Base-by-base conservation (phyloP, 2,888 invertebrate species). In the Monoplex corrugatus region DNA sequence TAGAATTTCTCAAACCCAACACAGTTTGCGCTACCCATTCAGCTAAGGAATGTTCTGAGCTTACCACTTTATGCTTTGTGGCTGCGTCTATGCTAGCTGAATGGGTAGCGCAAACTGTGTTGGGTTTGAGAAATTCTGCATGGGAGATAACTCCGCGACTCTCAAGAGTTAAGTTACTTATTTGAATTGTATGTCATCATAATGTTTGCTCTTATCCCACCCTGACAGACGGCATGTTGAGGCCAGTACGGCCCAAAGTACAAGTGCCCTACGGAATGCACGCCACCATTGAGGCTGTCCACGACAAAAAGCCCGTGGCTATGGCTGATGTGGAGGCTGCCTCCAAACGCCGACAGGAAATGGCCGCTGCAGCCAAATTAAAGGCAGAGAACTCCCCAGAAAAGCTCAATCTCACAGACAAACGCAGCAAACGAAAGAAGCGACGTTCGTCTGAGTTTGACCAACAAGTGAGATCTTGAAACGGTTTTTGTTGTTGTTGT, bases 371-470 rank as follows among this genome's bases (percentile, higher is more conserved):
- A 8, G 86, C 32, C 23, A 38, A 35, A 23, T 50, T 44, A 5
- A n/a, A 50, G 38, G 57, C 23, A 78, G 40, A 78, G 40, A 38
- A 40, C 6, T 6, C 3, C 16, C 63, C 40, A n/a, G 16, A 38
- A 38, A 0, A 57, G 13, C 23, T 50, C 80, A 13, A 75, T 35
- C 50, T 32, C 3, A 10, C n/a, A 16, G 43, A 44, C 1, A 35
- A 19, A 0, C 10, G 38, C 28, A 44, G 28, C 28, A 44, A 40
- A 2, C 19, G 80, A 2, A 32, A 89, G 23, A 63, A 68, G 16
- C 90, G 90, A 44, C 80, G 91, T 32, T 85, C 89, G 0, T 0
- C 89, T 0, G 89, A 89, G 10, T 91, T 87, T 78, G 91, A 91
- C 38, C 68, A 90, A 16, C 43, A 89, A 45, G 89, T 90, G 38